Evolutionary conservation across 2,888 invertebrate species (phyloP), one percentile per base, ranked within the genome.

Genomic region (Parochlus steinenii): DNA sequence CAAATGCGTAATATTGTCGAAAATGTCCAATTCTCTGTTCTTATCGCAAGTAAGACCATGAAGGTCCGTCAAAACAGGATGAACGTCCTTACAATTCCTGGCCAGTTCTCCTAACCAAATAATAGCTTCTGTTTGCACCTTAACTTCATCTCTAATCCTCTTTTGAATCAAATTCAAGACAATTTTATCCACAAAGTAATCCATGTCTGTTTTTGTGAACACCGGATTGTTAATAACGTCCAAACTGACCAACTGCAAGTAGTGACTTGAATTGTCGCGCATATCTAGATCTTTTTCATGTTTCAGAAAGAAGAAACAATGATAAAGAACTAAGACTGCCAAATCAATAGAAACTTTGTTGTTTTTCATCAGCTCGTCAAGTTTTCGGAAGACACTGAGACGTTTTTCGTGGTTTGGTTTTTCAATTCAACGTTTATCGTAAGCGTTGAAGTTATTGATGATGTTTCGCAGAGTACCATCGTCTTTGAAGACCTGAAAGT

Each of bases 1-100:
- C 29, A 86, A 56, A 60, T 97, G 93, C 17, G 73, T 71, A 49
- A 92, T 73, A 52, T 93, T 95, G 49, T 87, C 85, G 52, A 92
- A 95, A 65, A 97, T 92, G 56, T 97, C 93, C 0, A 81, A 76
- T 55, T 95, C 92, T 6, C 66, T 54, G 52, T 95, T 89, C 30
- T 56, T 60, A 53, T 72, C 67, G 48, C 77, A 76, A 0, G 71
- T 64, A 19, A 82, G 58, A 22, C 64, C 57, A n/a, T 70, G 62
- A 37, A 85, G 58, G 59, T 86, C 83, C 12, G 66, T 62, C 2
- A 86, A 55, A 0, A 83, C 68, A 3, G 73, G 70, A 54, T 85
- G 79, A 0, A 70, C 62, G 1, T 70, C 65, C 0, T 74, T 62
- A 50, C 80, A 80, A 52, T 80, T 74, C 43, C 77, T 65, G 0